These are phyloP conservation scores for Dicaeum eximium DNA, from an alignment of 2,113 vertebrate species.

Conservation along the genomic window DNA sequence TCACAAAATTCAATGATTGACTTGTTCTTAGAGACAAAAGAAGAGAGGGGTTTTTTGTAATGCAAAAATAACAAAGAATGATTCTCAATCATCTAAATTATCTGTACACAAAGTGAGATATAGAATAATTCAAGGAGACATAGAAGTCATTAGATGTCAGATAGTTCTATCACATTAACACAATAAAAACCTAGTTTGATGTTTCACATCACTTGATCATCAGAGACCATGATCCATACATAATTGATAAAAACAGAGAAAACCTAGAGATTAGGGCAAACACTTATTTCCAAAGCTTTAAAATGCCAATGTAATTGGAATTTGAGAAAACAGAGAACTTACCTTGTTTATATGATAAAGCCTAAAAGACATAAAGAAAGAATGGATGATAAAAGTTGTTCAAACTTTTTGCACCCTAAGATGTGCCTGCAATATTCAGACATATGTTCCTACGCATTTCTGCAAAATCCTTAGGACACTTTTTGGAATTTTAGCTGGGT, in stretches of 20 bases:
- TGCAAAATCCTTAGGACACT: not conserved
- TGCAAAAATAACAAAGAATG: not conserved
- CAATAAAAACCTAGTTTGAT: slow-evolving; percentile 39
- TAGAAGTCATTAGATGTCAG: slow-evolving; percentile 23
- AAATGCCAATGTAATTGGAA: not conserved
- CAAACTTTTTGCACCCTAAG: not conserved
- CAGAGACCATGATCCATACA: slow-evolving; percentile 1
- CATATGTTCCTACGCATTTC: not conserved
- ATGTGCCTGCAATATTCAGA: not conserved
- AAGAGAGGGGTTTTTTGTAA: not conserved
- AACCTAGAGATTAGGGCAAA: not conserved
- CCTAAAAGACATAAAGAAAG: not conserved
- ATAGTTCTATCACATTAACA: slow-evolving; percentile 29
- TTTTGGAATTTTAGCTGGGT: not conserved
- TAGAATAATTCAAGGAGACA: slow-evolving; percentile 32
- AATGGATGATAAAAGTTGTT: not conserved
- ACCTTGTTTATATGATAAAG: not conserved
- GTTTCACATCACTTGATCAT: slow-evolving; percentile 21
- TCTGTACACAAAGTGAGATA: not conserved
- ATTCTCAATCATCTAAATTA: not conserved
- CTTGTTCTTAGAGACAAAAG: not conserved
- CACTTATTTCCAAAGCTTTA: not conserved
- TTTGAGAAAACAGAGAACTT: not conserved
- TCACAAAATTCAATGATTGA: not conserved
- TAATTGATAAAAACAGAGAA: slow-evolving; percentile 22